Percentiles rank a stretch among this genome's conserved stretches.
Evolutionary conservation across 2,888 invertebrate species (phyloP).

Genomic region (Andricus curvator): DNA sequence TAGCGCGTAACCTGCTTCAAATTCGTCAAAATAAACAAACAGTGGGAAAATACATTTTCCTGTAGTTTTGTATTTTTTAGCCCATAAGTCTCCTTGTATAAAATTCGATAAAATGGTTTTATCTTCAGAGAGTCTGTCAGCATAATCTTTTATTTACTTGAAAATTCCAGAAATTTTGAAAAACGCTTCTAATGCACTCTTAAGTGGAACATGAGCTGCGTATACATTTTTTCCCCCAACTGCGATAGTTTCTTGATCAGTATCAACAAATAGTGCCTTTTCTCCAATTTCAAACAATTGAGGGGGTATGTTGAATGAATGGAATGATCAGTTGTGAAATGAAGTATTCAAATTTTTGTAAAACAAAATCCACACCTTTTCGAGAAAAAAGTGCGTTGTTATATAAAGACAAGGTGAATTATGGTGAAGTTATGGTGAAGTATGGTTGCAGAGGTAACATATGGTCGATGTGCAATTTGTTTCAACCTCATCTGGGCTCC

Average conservation of each 20-base stretch:
- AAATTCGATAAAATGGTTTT: neutral
- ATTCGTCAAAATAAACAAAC: no score
- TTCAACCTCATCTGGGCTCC: neutral
- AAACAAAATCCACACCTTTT: constrained; percentile 46
- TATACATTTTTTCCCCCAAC: constrained; percentile 1
- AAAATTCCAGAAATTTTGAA: no score
- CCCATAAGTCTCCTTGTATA: neutral
- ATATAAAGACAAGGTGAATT: constrained; percentile 45
- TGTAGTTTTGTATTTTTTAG: no score
- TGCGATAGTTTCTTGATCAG: no score
- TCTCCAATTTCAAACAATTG: constrained; percentile 43
- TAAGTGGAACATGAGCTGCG: constrained; percentile 48
- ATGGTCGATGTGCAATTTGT: constrained; percentile 25
- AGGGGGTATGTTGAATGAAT: constrained; percentile 44
- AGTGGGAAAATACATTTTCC: neutral
- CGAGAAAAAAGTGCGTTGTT: constrained; percentile 46
- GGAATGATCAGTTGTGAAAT: constrained; percentile 44
- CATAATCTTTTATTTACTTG: no score
- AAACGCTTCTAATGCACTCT: constrained; percentile 25
- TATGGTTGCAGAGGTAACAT: no score
- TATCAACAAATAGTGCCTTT: no score
- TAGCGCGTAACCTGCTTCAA: no score
- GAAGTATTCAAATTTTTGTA: constrained; percentile 43
- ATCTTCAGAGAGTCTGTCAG: no score
- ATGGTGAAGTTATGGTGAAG: fast-evolving